phyloP scores from a whole-genome alignment of 2,888 invertebrate genomes.

The Cheilosia vulpina region DNA sequence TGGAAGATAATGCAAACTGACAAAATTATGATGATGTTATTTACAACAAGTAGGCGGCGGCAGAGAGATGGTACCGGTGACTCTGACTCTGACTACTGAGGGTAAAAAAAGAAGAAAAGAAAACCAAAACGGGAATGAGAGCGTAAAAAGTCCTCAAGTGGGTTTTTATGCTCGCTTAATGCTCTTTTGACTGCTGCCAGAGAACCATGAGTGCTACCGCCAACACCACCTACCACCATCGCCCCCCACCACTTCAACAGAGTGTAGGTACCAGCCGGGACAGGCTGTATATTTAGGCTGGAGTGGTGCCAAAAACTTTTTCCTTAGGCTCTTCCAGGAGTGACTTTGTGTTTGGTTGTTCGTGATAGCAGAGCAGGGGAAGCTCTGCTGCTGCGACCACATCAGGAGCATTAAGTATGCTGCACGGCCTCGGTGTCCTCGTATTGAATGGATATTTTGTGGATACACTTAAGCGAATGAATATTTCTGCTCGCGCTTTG shows the following conservation, averaged over 20 bases:
- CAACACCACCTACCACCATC: constrained; percentile 27
- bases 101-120: constrained; percentile 3
- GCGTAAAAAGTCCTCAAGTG: constrained; percentile 75
- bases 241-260: constrained; percentile 10
- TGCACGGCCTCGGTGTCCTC: constrained; percentile 64
- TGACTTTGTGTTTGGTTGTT: constrained; percentile 48
- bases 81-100: background rate
- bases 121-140: constrained; percentile 50
- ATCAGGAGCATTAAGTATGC: constrained; percentile 68
- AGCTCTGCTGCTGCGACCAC: constrained; percentile 40
- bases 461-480: constrained; percentile 71
- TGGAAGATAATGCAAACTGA: constrained; percentile 76
- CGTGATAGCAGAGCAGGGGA: constrained; percentile 4
- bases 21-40: constrained; percentile 76
- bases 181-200: constrained; percentile 73
- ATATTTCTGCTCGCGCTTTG: constrained; percentile 56
- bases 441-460: constrained; percentile 72
- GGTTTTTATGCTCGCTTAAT: constrained; percentile 75
- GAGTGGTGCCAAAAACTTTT: constrained; percentile 74
- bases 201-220: constrained; percentile 62
- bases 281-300: constrained; percentile 63
- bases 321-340: constrained; percentile 65
- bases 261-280: constrained; percentile 25
- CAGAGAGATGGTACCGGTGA: constrained; percentile 11
- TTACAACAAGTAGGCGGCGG: constrained; percentile 70